Conservation (phyloP, 2,797 vertebrate genomes). For the Sebastes minor region DNA sequence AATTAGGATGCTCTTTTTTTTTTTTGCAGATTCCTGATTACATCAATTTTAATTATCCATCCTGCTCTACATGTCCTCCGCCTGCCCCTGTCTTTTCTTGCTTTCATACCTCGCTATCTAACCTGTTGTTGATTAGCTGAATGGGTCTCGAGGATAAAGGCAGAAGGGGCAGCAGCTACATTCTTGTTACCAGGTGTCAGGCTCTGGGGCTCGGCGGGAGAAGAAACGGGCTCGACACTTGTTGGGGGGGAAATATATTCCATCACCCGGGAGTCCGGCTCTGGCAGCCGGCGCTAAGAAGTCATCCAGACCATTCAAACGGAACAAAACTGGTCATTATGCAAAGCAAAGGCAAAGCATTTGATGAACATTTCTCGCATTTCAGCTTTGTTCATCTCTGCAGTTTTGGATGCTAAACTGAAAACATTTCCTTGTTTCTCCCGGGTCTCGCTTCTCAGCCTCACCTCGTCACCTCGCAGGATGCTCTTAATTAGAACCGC, state of each 20-base stretch:
- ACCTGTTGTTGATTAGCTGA: slow-evolving; percentile 71
- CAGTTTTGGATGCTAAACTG: slow-evolving; percentile 33
- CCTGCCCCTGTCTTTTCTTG: not conserved
- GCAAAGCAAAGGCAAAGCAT: slow-evolving; percentile 72
- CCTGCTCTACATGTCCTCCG: slow-evolving; percentile 16
- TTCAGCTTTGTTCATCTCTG: slow-evolving; percentile 64
- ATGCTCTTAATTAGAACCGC: slow-evolving; percentile 84
- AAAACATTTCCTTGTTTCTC: slow-evolving; percentile 18
- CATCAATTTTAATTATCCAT: slow-evolving; percentile 51
- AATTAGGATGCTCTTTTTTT: slow-evolving; percentile 49
- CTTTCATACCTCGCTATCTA: slow-evolving; percentile 46
- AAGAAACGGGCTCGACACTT: slow-evolving; percentile 26
- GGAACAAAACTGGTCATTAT: slow-evolving; percentile 76
- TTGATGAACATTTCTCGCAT: slow-evolving; percentile 83
- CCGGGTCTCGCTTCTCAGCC: not conserved
- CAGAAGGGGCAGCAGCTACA: slow-evolving; percentile 53
- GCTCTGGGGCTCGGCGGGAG: slow-evolving; percentile 3
- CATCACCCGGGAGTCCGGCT: slow-evolving; percentile 67
- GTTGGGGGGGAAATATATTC: slow-evolving; percentile 51
- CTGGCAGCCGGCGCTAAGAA: slow-evolving; percentile 60
- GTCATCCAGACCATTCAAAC: slow-evolving; percentile 68
- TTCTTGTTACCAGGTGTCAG: slow-evolving; percentile 68
- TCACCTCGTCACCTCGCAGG: slow-evolving; percentile 51
- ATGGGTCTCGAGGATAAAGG: slow-evolving; percentile 60
- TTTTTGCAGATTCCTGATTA: slow-evolving; percentile 18